These are phyloP conservation scores for Syngnathus rostellatus DNA, from an alignment of 2,797 vertebrate genomes.

Conservation along the genomic window DNA sequence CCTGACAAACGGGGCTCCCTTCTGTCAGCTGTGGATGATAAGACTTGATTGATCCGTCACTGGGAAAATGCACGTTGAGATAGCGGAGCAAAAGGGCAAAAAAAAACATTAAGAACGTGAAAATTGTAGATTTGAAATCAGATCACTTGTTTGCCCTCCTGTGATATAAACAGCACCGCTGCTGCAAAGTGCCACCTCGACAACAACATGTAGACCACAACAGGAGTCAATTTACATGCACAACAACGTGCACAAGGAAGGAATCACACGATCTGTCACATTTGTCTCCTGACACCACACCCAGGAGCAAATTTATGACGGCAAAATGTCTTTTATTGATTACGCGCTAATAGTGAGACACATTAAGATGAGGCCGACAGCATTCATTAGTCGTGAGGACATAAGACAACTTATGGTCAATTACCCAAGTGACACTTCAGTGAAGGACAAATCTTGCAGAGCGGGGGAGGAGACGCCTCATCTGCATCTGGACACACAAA, in stretches of 20 bases:
- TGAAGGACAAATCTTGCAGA: slow-evolving; percentile 51
- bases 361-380: slow-evolving; percentile 38
- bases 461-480: slow-evolving; percentile 4
- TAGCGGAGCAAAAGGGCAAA: no score
- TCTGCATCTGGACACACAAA: slow-evolving; percentile 7
- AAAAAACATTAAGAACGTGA: no score
- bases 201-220: no score
- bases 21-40: no score
- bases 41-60: no score
- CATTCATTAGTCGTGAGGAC: slow-evolving; percentile 61
- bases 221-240: slow-evolving; percentile 8
- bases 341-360: slow-evolving; percentile 37
- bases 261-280: slow-evolving; percentile 32
- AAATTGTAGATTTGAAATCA: no score
- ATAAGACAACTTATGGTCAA: slow-evolving; percentile 54
- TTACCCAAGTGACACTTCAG: slow-evolving; percentile 50
- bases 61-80: no score
- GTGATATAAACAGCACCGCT: no score
- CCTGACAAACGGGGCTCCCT: no score
- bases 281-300: slow-evolving; percentile 28
- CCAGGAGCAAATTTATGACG: slow-evolving; percentile 43
- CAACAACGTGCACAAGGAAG: slow-evolving; percentile 12
- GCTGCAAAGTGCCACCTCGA: neutral
- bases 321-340: slow-evolving; percentile 52
- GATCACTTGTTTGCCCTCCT: no score